Conservation (phyloP, 2,888 invertebrate genomes). For the Perizoma flavofasciatum region DNA sequence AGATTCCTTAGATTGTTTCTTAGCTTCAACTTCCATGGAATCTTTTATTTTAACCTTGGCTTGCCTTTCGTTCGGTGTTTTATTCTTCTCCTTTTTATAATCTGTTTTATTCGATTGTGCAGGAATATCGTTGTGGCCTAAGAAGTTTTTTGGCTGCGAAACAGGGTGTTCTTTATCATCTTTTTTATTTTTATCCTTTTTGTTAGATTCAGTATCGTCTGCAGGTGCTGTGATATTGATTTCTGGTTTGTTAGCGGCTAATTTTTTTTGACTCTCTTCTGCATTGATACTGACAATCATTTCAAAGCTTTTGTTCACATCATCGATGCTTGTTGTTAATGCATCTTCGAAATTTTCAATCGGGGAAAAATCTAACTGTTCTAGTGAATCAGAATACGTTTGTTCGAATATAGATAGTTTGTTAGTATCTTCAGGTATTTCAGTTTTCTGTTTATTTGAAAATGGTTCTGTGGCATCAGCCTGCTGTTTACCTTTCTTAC, state of each 20-base stretch:
- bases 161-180: constrained; percentile 56
- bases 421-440: constrained; percentile 24
- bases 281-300: constrained; percentile 64
- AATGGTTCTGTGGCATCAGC: constrained; percentile 30
- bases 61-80: constrained; percentile 67
- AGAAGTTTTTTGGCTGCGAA: constrained; percentile 82
- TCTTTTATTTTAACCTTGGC: constrained; percentile 78
- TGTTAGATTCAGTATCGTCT: constrained; percentile 48
- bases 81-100: constrained; percentile 80
- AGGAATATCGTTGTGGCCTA: constrained; percentile 81
- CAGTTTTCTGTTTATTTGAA: constrained; percentile 16
- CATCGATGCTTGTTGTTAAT: constrained; percentile 70
- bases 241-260: constrained; percentile 56
- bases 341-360: constrained; percentile 78
- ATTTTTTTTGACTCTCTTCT: constrained; percentile 37
- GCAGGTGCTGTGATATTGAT: constrained; percentile 64
- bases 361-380: constrained; percentile 57
- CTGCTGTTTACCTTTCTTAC: constrained; percentile 65
- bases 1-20: constrained; percentile 60
- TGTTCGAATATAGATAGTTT: constrained; percentile 17
- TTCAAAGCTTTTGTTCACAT: constrained; percentile 74
- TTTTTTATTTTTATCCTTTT: constrained; percentile 43
- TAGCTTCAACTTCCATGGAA: constrained; percentile 56
- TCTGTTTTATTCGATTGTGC: constrained; percentile 80
- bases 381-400: constrained; percentile 26